Conservation (phyloP, 2,888 invertebrate species). For the Drosophila parthenogenetica region DNA sequence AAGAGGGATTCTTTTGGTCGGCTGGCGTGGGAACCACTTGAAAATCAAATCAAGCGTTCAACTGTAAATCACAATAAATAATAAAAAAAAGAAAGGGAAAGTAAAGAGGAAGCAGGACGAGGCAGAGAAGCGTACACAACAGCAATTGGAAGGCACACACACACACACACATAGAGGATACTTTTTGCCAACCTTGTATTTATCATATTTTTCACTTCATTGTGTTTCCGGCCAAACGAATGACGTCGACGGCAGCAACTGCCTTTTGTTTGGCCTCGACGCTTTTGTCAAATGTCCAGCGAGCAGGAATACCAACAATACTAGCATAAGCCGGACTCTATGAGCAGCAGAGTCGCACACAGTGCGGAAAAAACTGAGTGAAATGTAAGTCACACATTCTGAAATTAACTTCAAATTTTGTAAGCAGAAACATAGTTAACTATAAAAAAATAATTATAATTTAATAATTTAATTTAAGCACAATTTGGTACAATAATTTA, state of each 20-base stretch:
- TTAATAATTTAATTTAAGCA: too few species aligned
- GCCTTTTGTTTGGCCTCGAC: constrained; percentile 42
- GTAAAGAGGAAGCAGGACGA: background rate
- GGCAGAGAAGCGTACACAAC: constrained; percentile 10
- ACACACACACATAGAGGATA: constrained; percentile 2
- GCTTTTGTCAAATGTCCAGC: constrained; percentile 72
- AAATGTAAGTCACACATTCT: too few species aligned
- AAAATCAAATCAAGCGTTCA: constrained; percentile 84
- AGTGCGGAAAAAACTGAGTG: too few species aligned
- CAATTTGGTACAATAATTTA: too few species aligned
- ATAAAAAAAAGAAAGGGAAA: constrained; percentile 62
- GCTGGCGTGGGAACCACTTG: constrained; percentile 79
- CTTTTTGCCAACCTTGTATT: constrained; percentile 10
- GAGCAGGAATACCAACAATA: constrained; percentile 37
- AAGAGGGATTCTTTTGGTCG: constrained; percentile 29
- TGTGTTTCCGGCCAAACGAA: constrained; percentile 65
- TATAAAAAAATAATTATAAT: too few species aligned
- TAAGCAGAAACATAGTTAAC: too few species aligned
- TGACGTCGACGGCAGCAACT: constrained; percentile 19
- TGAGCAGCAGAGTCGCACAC: background rate
- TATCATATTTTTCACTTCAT: constrained; percentile 80
- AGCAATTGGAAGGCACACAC: constrained; percentile 26
- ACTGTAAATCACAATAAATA: constrained; percentile 84
- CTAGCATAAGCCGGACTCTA: constrained; percentile 22
- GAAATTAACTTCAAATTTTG: too few species aligned